Evolutionary conservation across 2,797 vertebrate species (phyloP).

Genomic region (Acanthopagrus latus): DNA sequence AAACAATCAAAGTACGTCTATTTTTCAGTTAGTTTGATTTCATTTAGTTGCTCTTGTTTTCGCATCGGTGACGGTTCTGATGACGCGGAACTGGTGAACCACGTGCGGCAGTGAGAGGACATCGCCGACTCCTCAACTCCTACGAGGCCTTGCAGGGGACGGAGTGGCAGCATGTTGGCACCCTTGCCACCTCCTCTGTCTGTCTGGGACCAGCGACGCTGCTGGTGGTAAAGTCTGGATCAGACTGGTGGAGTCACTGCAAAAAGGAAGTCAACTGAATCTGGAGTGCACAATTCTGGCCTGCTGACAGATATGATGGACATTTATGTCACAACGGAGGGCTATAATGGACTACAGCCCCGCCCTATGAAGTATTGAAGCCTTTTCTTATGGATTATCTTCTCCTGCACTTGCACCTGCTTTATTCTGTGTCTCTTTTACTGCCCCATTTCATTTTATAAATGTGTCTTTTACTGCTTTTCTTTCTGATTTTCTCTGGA

Average conservation of each 20-base stretch:
- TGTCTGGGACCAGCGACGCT: constrained; percentile 29
- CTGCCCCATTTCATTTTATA: constrained; percentile 61
- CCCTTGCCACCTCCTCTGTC: constrained; percentile 45
- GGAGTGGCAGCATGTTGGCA: constrained; percentile 31
- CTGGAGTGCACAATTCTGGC: constrained; percentile 53
- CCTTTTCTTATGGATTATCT: constrained; percentile 66
- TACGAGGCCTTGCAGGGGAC: constrained; percentile 69
- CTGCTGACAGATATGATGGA: constrained; percentile 60
- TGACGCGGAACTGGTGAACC: constrained; percentile 39
- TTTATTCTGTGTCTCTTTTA: constrained; percentile 55
- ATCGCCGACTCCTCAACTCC: constrained; percentile 51
- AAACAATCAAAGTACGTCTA: constrained; percentile 71
- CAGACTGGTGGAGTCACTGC: constrained; percentile 39
- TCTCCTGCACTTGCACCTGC: constrained; percentile 71
- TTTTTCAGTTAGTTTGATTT: constrained; percentile 66
- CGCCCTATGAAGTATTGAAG: constrained; percentile 70
- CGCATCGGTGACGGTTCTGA: constrained; percentile 32
- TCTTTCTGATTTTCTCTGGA: constrained; percentile 44
- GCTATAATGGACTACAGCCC: constrained; percentile 53
- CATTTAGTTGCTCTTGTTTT: constrained; percentile 46
- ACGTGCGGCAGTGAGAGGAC: constrained; percentile 20
- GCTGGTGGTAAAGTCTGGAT: constrained; percentile 6
- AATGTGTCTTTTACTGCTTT: constrained; percentile 57
- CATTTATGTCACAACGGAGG: constrained; percentile 55
- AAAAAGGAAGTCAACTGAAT: constrained; percentile 48